phyloP scores from a whole-genome alignment of 2,888 invertebrate species.

The Tortrix viridana region DNA sequence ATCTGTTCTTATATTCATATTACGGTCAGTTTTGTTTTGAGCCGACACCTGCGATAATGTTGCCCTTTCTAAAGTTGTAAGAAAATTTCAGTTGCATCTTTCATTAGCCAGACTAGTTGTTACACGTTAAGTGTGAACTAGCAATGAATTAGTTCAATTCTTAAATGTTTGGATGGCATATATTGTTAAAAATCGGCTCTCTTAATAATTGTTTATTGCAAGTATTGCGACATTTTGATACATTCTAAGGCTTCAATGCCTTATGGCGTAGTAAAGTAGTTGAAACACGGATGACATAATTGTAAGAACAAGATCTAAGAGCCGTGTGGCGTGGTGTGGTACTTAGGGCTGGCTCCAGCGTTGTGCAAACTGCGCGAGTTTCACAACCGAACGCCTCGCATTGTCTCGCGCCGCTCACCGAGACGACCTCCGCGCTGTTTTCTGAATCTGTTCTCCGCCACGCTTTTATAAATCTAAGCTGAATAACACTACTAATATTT shows the following conservation, averaged over 20 bases:
- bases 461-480: constrained; percentile 29
- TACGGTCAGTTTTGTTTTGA: no score
- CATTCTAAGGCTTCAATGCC: neutral
- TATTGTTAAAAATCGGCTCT: neutral
- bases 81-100: no score
- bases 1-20: no score
- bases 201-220: neutral
- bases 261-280: neutral
- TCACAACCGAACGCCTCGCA: constrained; percentile 79
- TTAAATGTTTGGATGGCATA: neutral
- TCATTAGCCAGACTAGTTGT: no score
- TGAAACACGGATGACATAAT: constrained; percentile 24
- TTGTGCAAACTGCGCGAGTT: constrained; percentile 78
- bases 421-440: constrained; percentile 75
- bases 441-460: constrained; percentile 49
- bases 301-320: constrained; percentile 8
- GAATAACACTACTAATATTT: neutral
- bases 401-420: constrained; percentile 83
- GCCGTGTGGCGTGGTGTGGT: constrained; percentile 8
- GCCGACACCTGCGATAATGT: no score
- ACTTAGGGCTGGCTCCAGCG: constrained; percentile 44
- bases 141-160: neutral
- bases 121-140: neutral
- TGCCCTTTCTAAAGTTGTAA: no score
- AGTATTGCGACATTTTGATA: neutral